A percentile compares a stretch with the other conserved stretches of the same genome.
Conservation (phyloP, 1,140 invertebrate species). For the Macrocentrus cingulum region DNA sequence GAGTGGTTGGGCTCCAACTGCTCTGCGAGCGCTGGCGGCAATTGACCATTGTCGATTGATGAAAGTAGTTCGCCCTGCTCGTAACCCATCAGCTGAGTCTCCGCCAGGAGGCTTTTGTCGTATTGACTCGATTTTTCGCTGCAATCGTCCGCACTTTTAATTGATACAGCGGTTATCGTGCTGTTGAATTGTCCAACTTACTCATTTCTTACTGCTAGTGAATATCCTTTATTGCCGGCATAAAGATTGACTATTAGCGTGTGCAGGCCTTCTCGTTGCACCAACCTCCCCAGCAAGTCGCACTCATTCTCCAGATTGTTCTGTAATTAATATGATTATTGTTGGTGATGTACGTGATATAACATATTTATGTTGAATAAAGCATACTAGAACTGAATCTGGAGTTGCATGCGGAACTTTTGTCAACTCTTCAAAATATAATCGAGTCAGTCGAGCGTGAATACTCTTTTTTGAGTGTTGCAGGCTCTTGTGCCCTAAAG, state of each 20-base stretch:
- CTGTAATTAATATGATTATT: conserved; percentile 43
- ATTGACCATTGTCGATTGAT: conserved; percentile 81
- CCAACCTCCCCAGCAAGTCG: conserved; percentile 80
- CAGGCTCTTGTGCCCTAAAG: conserved; percentile 8
- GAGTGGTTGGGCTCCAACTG: conserved; percentile 77
- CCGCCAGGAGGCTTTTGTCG: conserved; percentile 66
- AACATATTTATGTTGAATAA: too few relatives aligned
- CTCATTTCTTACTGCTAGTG: conserved; percentile 71
- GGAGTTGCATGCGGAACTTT: conserved; percentile 54
- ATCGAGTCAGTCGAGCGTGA: conserved; percentile 52
- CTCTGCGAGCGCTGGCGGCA: conserved; percentile 84
- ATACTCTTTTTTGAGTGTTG: conserved; percentile 39
- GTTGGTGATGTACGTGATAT: too few relatives aligned
- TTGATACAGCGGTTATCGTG: background rate
- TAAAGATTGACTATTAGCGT: conserved; percentile 89
- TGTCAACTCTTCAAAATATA: conserved; percentile 56
- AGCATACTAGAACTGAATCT: conserved; percentile 55
- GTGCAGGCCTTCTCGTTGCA: conserved; percentile 81
- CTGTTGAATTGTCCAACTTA: conserved; percentile 30
- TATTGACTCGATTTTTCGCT: conserved; percentile 53
- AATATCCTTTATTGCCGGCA: conserved; percentile 89
- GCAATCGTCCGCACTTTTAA: conserved; percentile 21
- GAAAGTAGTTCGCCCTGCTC: conserved; percentile 75
- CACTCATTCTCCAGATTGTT: conserved; percentile 73
- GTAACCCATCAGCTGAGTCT: conserved; percentile 75